Evolutionary conservation across 2,113 vertebrate species (phyloP), one percentile per base, ranked within the genome.

Genomic region (Thamnaconus septentrionalis): DNA sequence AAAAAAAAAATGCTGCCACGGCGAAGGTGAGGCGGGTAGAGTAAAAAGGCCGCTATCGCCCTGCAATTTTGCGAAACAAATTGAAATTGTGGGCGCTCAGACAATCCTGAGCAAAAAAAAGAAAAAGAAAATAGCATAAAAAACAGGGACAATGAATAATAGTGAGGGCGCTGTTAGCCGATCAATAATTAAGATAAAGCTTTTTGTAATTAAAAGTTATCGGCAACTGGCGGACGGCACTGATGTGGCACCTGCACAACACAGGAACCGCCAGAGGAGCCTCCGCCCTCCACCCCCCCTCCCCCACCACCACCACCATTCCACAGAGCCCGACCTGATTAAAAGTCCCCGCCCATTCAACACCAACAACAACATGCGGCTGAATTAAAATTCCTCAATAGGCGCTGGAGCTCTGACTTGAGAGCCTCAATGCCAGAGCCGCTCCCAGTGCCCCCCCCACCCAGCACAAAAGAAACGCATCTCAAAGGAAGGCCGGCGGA

Each of bases 321-420:
- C 52, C 42, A 47, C 66, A 44, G 59, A 62, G 71, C 46, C 12
- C 51, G 45, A 45, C 59, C 83, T 76, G 76, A 87, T 85, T 83
- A 71, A 75, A 69, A 74, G 61, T 62, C 53, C 64, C 64, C 18
- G 73, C 76, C 57, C 51, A 64, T 86, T 88, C 82, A 84, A 31
- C 18, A 31, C 18, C 69, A 80, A 75, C 52, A 64, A 59, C 48
- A 60, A 74, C 64, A 62, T 58, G 62, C 39, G 54, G 49, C 63
- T 82, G 66, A 85, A 88, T 75, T 80, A 61, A 85, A 85, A 85
- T 82, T 82, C 85, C 82, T 80, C 52, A 85, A 71, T 81, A 70
- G 0, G 11, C 79, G 81, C 53, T 56, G 51, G 72, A 82, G 81
- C 80, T 88, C 80, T 87, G 79, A 88, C 70, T 82, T 78, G 18